Evolutionary conservation across 1,140 invertebrate species (phyloP), one percentile per base, ranked within the genome.

Genomic region (Leptinotarsa defecta): DNA sequence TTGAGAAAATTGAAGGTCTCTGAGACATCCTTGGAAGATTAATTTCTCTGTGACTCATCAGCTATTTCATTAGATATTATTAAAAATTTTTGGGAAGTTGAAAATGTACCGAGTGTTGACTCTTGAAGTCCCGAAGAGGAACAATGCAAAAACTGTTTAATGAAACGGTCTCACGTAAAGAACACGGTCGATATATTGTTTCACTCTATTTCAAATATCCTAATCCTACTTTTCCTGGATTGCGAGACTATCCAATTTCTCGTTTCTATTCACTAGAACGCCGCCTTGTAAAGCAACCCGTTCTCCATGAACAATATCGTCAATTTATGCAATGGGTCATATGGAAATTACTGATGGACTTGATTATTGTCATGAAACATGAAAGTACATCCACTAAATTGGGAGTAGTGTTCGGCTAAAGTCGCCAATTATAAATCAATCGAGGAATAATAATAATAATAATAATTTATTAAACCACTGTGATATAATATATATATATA

Each of bases 11-110:
- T 73, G 3, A n/a, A 64, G 34, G 13, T 49, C n/a, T n/a, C 63
- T 3, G 17, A 11, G 11, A 22, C n/a, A 62, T 13, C 15, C n/a
- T 27, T 34, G n/a, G 48, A 4, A 17, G 13, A 13, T 13, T 34
- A 34, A 11, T 68, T 68, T 68, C 19, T 43, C 43, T 68, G 67
- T 17, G 19, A 15, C 61, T 27, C 43, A 15, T 13, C 62, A 15
- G 34, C 34, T 48, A n/a, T n/a, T 19, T n/a, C 24, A 3, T 24
- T 62, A 11, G 24, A 5, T 19, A 27, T 48, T 34, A 8, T 74
- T 17, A 48, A 74, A 20, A 68, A 67, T 48, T n/a, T 68, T 24
- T 74, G 49, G 49, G 73, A 74, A 61, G 13, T 69, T 68, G 67
- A 74, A 48, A 67, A 22, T 22, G 1, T 22, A 2, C 20, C 20